Evolutionary conservation across 2,113 vertebrate species (phyloP).

Genomic region (Myocastor coypus): DNA sequence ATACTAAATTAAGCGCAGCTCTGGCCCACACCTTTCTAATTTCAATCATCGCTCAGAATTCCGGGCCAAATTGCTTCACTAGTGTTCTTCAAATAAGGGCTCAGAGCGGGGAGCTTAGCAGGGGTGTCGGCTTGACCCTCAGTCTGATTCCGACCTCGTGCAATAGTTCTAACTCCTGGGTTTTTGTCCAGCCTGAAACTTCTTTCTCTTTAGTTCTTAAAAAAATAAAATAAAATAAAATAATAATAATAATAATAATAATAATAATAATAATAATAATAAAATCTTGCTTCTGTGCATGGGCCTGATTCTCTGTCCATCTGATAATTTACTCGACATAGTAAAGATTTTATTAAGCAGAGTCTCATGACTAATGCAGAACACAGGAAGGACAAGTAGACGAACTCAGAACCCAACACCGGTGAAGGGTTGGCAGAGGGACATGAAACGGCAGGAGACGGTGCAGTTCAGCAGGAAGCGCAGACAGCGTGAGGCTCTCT

Average conservation of each 20-base stretch:
- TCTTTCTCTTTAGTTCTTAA: neutral
- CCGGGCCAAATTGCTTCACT: neutral
- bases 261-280: too few species aligned
- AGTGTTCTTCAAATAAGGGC: neutral
- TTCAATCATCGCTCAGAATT: neutral
- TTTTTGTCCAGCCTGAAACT: neutral
- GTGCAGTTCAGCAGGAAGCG: neutral
- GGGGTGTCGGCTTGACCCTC: neutral
- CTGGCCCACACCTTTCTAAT: neutral
- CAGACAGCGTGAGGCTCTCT: neutral
- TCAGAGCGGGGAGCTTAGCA: neutral
- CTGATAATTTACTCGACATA: neutral
- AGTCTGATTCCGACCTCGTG: neutral
- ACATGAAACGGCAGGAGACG: fast-evolving
- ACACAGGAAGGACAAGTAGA: neutral
- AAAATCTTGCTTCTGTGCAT: neutral
- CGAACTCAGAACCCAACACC: neutral
- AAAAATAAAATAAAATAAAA: too few species aligned
- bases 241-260: too few species aligned
- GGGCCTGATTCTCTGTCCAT: neutral
- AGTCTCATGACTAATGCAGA: neutral
- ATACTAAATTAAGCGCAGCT: neutral
- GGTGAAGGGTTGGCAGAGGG: neutral
- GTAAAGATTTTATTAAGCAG: neutral
- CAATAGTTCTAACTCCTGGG: neutral